Percentiles rank a stretch among this genome's conserved stretches.
These are phyloP conservation scores for Formica selysi DNA, from an alignment of 1,140 invertebrate genomes.

Conservation along the genomic window DNA sequence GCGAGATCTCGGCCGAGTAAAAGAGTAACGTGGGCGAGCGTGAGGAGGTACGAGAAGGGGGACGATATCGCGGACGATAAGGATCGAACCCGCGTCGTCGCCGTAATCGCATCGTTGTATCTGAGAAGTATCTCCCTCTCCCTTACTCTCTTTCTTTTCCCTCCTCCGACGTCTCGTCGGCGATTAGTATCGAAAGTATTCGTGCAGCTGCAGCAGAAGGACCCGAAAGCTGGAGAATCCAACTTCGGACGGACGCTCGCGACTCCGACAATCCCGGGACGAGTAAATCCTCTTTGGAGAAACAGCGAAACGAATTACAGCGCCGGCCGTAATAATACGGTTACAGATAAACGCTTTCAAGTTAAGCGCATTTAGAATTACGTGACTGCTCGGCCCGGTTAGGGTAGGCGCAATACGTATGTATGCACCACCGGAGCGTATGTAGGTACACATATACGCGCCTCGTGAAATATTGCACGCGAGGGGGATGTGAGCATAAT, in stretches of 20 bases:
- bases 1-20: slow-evolving; percentile 65
- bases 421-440: background rate
- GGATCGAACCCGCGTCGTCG: slow-evolving; percentile 68
- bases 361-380: slow-evolving; percentile 74
- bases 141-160: no score
- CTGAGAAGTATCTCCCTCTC: background rate
- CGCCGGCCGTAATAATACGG: slow-evolving; percentile 68
- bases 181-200: slow-evolving; percentile 72
- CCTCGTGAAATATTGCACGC: slow-evolving; percentile 53
- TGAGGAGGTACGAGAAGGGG: background rate
- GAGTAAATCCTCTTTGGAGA: slow-evolving; percentile 73
- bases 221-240: background rate
- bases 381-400: slow-evolving; percentile 49
- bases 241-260: background rate
- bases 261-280: slow-evolving; percentile 56
- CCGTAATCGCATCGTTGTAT: slow-evolving; percentile 52
- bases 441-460: background rate
- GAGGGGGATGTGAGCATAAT: slow-evolving; percentile 44
- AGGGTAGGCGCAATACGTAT: background rate
- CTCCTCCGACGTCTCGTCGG: slow-evolving; percentile 50
- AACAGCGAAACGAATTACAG: slow-evolving; percentile 74
- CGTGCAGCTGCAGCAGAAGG: slow-evolving; percentile 21
- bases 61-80: slow-evolving; percentile 66
- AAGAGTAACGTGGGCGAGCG: background rate
- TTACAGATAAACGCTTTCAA: slow-evolving; percentile 75